Evolutionary conservation across 1,140 invertebrate species (phyloP).

Genomic region (Probaryconus sp.): DNA sequence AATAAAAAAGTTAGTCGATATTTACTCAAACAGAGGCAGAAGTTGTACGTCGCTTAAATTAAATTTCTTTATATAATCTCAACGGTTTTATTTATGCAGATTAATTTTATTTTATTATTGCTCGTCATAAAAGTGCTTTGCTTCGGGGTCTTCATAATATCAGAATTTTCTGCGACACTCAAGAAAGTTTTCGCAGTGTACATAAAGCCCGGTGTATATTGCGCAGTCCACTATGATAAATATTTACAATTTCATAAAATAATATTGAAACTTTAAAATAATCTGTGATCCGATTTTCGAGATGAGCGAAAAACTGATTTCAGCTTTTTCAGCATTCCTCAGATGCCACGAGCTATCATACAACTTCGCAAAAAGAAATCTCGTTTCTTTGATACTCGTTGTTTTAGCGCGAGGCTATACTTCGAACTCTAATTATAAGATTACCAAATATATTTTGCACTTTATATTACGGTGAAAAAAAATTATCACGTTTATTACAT

Average conservation of each 20-base stretch:
- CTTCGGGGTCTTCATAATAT: too few relatives aligned
- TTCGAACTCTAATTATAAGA: constrained; percentile 25
- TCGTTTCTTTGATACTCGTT: constrained; percentile 41
- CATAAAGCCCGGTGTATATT: too few relatives aligned
- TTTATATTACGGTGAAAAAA: neutral
- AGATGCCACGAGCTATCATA: constrained; percentile 60
- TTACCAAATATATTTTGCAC: constrained; percentile 24
- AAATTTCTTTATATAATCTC: too few relatives aligned
- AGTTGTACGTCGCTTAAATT: too few relatives aligned
- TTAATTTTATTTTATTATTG: too few relatives aligned
- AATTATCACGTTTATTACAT: constrained; percentile 23
- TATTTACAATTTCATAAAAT: constrained; percentile 51
- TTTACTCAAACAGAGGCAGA: too few relatives aligned
- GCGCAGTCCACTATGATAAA: constrained; percentile 10
- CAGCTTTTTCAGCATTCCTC: constrained; percentile 61
- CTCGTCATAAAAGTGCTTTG: too few relatives aligned
- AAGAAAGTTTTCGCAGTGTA: too few relatives aligned
- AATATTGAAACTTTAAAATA: constrained; percentile 50
- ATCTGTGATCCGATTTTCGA: constrained; percentile 47
- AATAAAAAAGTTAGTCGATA: too few relatives aligned
- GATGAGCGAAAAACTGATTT: constrained; percentile 63
- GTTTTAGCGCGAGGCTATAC: constrained; percentile 21
- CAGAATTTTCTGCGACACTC: too few relatives aligned
- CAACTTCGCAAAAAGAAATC: constrained; percentile 68
- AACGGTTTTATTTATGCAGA: too few relatives aligned